phyloP scores from a whole-genome alignment of 2,888 invertebrate genomes.

The Cantharis rustica region DNA sequence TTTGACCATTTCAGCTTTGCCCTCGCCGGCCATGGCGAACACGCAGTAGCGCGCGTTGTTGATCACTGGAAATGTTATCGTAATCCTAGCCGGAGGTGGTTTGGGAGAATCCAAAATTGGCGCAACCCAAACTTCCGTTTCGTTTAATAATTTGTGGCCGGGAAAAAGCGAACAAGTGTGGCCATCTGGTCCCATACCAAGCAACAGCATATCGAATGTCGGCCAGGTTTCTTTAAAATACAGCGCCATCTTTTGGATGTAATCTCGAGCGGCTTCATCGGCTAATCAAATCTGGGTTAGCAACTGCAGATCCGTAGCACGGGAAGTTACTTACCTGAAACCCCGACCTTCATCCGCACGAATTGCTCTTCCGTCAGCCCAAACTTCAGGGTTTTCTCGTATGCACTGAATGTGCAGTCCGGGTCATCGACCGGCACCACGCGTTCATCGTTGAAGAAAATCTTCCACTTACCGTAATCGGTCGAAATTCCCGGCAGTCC shows the following conservation, averaged over 20 bases:
- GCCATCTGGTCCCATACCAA: constrained; percentile 98
- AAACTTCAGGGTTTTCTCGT: constrained; percentile 71
- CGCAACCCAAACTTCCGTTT: constrained; percentile 72
- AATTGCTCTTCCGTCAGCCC: constrained; percentile 75
- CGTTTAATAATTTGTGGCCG: constrained; percentile 69
- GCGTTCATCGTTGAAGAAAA: constrained; percentile 96
- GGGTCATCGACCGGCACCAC: constrained; percentile 79
- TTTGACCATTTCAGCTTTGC: constrained; percentile 88
- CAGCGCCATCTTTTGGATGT: constrained; percentile 67
- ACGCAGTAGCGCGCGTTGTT: constrained; percentile 83
- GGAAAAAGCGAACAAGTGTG: constrained; percentile 98
- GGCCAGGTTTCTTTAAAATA: constrained; percentile 68
- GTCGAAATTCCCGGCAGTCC: constrained; percentile 71
- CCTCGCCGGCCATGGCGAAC: constrained; percentile 82
- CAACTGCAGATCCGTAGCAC: not conserved
- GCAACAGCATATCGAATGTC: constrained; percentile 82
- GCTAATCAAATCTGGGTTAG: not conserved
- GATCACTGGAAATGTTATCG: constrained; percentile 88
- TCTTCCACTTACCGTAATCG: constrained; percentile 83
- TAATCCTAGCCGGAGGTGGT: constrained; percentile 89
- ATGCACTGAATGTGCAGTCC: constrained; percentile 89
- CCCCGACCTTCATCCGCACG: constrained; percentile 73
- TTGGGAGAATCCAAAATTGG: constrained; percentile 93
- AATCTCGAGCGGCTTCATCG: constrained; percentile 70
- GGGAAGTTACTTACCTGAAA: constrained; percentile 63